A percentile compares a stretch with the other conserved stretches of the same genome.
phyloP scores from a whole-genome alignment of 2,113 vertebrate species.

The Grammomys surdaster region DNA sequence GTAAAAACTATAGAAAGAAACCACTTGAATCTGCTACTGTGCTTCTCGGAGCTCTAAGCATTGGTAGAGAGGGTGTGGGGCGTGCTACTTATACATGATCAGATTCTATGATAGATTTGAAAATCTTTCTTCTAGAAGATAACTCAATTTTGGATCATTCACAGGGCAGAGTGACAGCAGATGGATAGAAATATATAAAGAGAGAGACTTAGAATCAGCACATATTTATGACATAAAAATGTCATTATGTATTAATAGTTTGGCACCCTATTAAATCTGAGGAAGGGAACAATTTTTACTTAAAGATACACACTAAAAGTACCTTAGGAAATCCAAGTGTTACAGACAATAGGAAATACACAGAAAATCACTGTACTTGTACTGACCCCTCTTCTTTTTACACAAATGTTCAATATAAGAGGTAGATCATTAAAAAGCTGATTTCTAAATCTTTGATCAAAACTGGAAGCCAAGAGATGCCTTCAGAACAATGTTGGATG shows the following conservation, averaged over 20 bases:
- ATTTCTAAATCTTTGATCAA: neutral
- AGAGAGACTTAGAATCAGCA: neutral
- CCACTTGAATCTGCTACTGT: conserved; percentile 23
- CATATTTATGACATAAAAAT: conserved; percentile 41
- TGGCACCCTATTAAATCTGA: neutral
- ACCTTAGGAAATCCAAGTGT: neutral
- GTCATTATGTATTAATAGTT: conserved; percentile 1
- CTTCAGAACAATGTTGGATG: neutral
- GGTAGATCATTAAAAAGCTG: neutral
- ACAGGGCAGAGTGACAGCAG: conserved; percentile 1
- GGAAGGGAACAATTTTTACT: neutral
- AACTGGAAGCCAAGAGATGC: neutral
- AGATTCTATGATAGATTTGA: neutral
- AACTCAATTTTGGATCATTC: conserved; percentile 14
- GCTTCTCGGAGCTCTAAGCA: neutral
- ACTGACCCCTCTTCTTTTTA: neutral
- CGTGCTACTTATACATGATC: neutral
- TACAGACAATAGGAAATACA: neutral
- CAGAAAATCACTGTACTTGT: neutral
- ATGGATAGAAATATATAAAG: conserved; percentile 19
- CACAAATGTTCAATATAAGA: conserved; percentile 21
- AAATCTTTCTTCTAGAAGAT: conserved; percentile 35
- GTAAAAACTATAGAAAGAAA: conserved; percentile 53
- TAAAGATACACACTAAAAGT: neutral
- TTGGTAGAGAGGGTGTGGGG: neutral